Evolutionary conservation across 2,888 invertebrate species (phyloP).

Genomic region (Dynastes grantii): DNA sequence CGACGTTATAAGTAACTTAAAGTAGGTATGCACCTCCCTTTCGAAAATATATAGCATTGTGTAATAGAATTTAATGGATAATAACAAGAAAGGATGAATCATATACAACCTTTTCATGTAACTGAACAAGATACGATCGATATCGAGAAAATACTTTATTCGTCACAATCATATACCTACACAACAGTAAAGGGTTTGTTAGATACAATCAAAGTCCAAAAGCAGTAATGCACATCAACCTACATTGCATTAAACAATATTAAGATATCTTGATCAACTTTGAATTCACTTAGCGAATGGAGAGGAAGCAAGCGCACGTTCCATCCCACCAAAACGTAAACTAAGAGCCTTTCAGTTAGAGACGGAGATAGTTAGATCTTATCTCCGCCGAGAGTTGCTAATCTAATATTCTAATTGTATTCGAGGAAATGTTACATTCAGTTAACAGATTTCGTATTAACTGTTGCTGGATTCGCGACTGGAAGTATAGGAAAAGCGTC

Average conservation of each 20-base stretch:
- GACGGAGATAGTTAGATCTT: constrained; percentile 62
- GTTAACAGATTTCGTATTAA: constrained; percentile 71
- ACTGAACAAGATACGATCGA: constrained; percentile 12
- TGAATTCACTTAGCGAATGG: constrained; percentile 66
- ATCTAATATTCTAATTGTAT: constrained; percentile 73
- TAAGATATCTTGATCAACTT: constrained; percentile 67
- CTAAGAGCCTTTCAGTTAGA: constrained; percentile 58
- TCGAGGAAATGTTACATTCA: constrained; percentile 70
- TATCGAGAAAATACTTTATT: no score
- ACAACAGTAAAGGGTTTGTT: constrained; percentile 43
- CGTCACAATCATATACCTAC: neutral
- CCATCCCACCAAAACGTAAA: constrained; percentile 58
- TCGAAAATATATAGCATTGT: no score
- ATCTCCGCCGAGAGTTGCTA: constrained; percentile 63
- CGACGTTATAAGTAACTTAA: no score
- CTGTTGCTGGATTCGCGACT: constrained; percentile 63
- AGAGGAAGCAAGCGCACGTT: constrained; percentile 49
- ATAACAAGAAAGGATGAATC: neutral
- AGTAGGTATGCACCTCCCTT: no score
- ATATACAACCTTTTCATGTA: neutral
- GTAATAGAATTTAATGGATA: neutral
- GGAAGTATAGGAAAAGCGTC: constrained; percentile 48
- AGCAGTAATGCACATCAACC: constrained; percentile 54
- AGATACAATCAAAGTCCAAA: constrained; percentile 53
- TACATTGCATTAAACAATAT: constrained; percentile 64